Base-by-base conservation (phyloP, 2,113 vertebrate species). In the Callipepla californica region DNA sequence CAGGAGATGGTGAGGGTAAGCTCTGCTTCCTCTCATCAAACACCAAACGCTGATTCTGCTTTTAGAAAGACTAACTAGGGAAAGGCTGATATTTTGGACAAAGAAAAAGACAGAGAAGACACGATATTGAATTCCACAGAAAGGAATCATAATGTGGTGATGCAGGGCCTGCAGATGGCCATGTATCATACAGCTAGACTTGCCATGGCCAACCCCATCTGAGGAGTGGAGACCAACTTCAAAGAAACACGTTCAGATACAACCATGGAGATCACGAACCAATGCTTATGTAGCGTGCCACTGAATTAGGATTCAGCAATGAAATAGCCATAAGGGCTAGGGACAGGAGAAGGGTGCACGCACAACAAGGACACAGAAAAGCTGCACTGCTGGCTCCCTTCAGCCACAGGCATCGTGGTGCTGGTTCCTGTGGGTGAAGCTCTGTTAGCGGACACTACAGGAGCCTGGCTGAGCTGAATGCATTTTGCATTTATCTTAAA, bases 301-400 rank as follows among this genome's bases (percentile, higher is more conserved):
- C 23, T 14, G 51, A 30, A 36, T 21, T n/a, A 21, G 50, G n/a
- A 73, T 51, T 30, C 42, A 51, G 48, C 48, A 32, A 59, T 32
- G 34, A 19, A 78, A 34, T 1, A 77, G 26, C 42, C 51, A 14
- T 0, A 22, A 72, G 44, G 23, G 32, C 34, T 48, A 0, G 19
- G 32, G 47, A 45, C 51, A 0, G 19, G 32, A 51, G 50, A 12
- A 80, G 38, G 34, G 42, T 55, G 70, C 17, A 34, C 0, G 0
- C 0, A 0, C 19, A 38, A 19, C 1, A 6, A 40, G 0, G 1
- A 61, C 0, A 1, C 34, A 79, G 30, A 65, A 22, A 73, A 40
- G 45, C 23, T 42, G 38, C 17, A 32, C 9, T 32, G 51, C 38
- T 0, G 13, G 28, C 22, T 38, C n/a, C 55, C 38, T 69, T 53